Base-by-base conservation (phyloP, 2,888 invertebrate species). In the Lampropteryx suffumata region DNA sequence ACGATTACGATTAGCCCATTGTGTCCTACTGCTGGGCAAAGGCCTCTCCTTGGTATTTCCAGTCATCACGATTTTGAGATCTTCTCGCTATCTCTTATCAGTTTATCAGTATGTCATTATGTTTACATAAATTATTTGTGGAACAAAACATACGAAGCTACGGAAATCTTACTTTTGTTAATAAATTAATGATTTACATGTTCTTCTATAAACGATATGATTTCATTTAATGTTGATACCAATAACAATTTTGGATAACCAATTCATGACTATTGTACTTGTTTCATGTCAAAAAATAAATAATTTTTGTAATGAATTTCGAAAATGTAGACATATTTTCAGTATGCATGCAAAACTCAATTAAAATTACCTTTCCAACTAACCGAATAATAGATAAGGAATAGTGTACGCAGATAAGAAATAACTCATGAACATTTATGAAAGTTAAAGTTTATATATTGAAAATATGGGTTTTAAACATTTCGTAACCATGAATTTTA, bases 121-220 rank as follows among this genome's bases (percentile, higher is more conserved):
- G n/a, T n/a, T n/a, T n/a, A n/a, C n/a, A n/a, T n/a, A n/a, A n/a
- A n/a, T n/a, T n/a, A n/a, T n/a, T n/a, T n/a, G n/a, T n/a, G n/a
- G n/a, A n/a, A n/a, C n/a, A n/a, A n/a, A n/a, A n/a, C n/a, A n/a
- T n/a, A n/a, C n/a, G n/a, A n/a, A n/a, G n/a, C n/a, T n/a, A n/a
- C n/a, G n/a, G n/a, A n/a, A n/a, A n/a, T n/a, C n/a, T n/a, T n/a
- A n/a, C n/a, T n/a, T n/a, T n/a, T n/a, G n/a, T n/a, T n/a, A n/a
- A n/a, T n/a, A n/a, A n/a, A n/a, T n/a, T 73, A 74, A 17, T 62
- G 36, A 3, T 24, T 33, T 10, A 68, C 55, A 12, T 40, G 42
- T 10, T 44, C 28, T 34, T 46, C 49, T 13, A 34, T 6, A 27
- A 27, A 7, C 8, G 53, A n/a, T 5, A 37, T n/a, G 1, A 56